Base-by-base conservation (phyloP, 2,888 invertebrate species). In the Urechis unicinctus region DNA sequence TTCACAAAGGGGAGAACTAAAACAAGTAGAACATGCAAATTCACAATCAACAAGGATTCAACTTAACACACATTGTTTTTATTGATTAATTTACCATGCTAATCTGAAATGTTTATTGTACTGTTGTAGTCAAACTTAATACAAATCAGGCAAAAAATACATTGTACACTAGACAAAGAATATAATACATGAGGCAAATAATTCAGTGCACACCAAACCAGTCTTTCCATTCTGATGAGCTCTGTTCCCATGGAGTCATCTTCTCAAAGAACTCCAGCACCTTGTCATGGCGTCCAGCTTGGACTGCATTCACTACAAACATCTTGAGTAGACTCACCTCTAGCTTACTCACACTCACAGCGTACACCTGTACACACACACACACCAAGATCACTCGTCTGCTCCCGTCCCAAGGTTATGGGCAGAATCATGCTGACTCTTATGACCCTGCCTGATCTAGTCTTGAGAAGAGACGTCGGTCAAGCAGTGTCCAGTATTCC, bases 191-290 rank as follows among this genome's bases (percentile, higher is more conserved):
- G 24, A 50, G n/a, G 24, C 5, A 30, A 6, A 24, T 28, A 1
- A 49, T n/a, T 13, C 9, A 24, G 28, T 36, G 83, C 86, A 83
- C 85, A 95, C 95, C 88, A 80, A 94, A 96, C 96, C 96, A 96
- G 67, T 96, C 96, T 73, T 88, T 91, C 92, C 95, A 96, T 75
- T 96, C 96, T 57, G 83, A 82, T 74, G 91, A 91, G 50, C 86
- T 86, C 73, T 93, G 92, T 47, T 96, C 78, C 67, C 94, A 92
- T 21, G 87, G 83, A 3, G 91, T 85, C 85, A 94, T 84, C 80
- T 88, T 91, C 9, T 85, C 83, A 73, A 95, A 88, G 79, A 96
- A 95, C 63, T 96, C 95, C 24, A 85, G 82, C 53, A 94, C 85
- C 78, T 89, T 89, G 41, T 96, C 96, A 53, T 84, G 83, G 64